Evolutionary conservation across 2,797 vertebrate species (phyloP).

Genomic region (Oryzias dopingdopingensis): DNA sequence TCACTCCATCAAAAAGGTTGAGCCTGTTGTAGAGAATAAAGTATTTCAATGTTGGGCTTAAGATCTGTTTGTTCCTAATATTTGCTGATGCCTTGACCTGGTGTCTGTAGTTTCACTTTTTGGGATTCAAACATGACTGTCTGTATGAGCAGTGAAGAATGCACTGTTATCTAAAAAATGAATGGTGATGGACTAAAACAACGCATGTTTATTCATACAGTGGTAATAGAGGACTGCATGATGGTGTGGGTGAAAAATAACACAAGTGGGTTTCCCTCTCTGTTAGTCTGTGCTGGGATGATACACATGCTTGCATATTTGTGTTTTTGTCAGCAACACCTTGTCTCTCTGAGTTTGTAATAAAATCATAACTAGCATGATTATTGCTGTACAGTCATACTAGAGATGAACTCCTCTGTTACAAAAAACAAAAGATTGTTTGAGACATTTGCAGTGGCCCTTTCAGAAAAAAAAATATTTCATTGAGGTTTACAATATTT

Average conservation of each 20-base stretch:
- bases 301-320: conserved; percentile 2
- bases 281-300: conserved; percentile 16
- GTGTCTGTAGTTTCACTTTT: neutral
- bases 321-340: conserved; percentile 3
- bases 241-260: conserved; percentile 3
- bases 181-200: conserved; percentile 12
- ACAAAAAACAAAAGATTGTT: too few relatives aligned
- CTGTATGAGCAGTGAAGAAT: conserved; percentile 1
- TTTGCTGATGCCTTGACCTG: neutral
- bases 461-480: too few relatives aligned
- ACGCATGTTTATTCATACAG: conserved; percentile 31
- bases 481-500: too few relatives aligned
- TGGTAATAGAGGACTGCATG: conserved; percentile 36
- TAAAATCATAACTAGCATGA: neutral
- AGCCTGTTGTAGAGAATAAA: neutral
- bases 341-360: neutral
- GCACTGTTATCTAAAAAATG: neutral
- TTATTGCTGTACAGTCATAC: too few relatives aligned
- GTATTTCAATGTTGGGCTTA: neutral
- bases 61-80: neutral
- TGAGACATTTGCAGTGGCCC: too few relatives aligned
- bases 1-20: conserved; percentile 1
- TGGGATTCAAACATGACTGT: neutral
- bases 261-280: conserved; percentile 8
- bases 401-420: too few relatives aligned